These are phyloP conservation scores for Poeciliopsis retropinna DNA, from an alignment of 2,113 vertebrate genomes.

Conservation along the genomic window DNA sequence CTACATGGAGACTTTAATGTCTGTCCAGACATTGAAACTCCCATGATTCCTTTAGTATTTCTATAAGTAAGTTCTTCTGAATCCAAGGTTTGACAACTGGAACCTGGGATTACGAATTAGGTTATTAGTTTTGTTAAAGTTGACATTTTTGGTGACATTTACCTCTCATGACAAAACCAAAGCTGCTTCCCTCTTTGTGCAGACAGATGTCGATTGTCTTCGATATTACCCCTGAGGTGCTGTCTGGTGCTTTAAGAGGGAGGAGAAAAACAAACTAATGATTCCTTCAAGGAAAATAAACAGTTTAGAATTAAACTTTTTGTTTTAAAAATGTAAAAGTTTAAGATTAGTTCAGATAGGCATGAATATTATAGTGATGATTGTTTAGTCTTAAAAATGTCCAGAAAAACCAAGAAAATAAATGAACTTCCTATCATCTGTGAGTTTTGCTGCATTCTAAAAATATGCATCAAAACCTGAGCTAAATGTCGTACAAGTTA, in stretches of 20 bases:
- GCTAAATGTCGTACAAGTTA: background rate
- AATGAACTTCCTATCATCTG: background rate
- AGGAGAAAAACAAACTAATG: background rate
- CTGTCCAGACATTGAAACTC: too few species aligned
- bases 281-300: background rate
- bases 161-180: conserved; percentile 98
- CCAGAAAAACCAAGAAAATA: background rate
- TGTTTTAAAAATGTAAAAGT: background rate
- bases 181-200: conserved; percentile 96
- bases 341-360: background rate
- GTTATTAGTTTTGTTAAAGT: background rate
- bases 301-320: background rate
- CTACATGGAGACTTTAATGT: too few species aligned
- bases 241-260: conserved; percentile 85
- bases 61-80: too few species aligned
- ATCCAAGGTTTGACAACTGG: too few species aligned
- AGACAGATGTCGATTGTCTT: conserved; percentile 97
- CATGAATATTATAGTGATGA: background rate
- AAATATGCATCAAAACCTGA: background rate
- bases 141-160: conserved; percentile 9
- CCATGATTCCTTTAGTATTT: too few species aligned
- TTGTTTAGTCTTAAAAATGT: background rate
- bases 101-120: too few species aligned
- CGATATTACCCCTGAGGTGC: conserved; percentile 88
- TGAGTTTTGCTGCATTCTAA: background rate